Evolutionary conservation across 2,113 vertebrate species (phyloP), one percentile per base, ranked within the genome.

Genomic region (Microcebus lehilahytsara): DNA sequence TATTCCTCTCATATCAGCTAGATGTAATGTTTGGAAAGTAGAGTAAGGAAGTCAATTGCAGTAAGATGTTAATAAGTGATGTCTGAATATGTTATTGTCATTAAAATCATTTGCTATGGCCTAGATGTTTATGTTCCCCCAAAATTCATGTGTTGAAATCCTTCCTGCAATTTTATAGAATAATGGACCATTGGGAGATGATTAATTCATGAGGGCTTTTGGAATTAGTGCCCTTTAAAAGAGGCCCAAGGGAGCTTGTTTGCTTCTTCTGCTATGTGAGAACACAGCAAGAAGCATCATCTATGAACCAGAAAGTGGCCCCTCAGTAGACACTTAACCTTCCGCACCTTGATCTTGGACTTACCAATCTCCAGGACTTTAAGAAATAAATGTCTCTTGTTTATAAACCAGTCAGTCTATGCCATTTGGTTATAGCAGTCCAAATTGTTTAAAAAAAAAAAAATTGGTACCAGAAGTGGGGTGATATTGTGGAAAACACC

Each of bases 401-500:
- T 23, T 37, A 14, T 53, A 74, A 64, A 1, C 20, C 9, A 58
- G 20, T 58, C 56, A 58, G 56, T 58, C 56, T 22, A 58, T 58
- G 20, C 20, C 22, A 7, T 58, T 58, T 58, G 20, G 20, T 58
- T 58, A 22, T 58, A 58, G 56, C 56, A 58, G 56, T 22, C 20
- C 56, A 58, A 58, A 58, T 9, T 58, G 56, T 20, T 58, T 8
- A 20, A 20, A 53, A 17, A 19, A 56, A 25, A 32, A 7, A 56
- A 40, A 37, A 10, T 16, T 81, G 89, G 3, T 56, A 17, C 13
- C 3, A 56, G 2, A 4, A 27, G 9, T 53, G 22, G n/a, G 23
- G 1, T 32, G 25, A 2, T 62, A 1, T 1, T 23, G 5, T 40
- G 66, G 42, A 9, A 71, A n/a, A 30, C n/a, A 8, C 11, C 7